Base-by-base conservation (phyloP, 1,140 invertebrate genomes). In the Lerema accius region DNA sequence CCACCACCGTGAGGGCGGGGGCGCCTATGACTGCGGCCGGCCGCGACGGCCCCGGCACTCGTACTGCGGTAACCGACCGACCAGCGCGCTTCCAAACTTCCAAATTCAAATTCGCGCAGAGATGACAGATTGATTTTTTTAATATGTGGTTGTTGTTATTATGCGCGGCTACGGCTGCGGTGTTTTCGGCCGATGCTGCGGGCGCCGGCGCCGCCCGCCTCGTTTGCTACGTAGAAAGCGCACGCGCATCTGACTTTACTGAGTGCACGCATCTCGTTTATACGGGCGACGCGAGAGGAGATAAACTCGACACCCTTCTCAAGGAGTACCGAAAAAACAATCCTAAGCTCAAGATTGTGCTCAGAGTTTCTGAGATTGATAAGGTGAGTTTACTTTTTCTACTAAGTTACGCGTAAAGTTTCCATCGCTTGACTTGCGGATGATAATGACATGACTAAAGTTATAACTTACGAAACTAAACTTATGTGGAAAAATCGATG, bases 221-320 rank as follows among this genome's bases (percentile, higher is more conserved):
- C 28, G 76, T 91, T 49, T 92, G 91, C 68, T 91, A 90, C 64
- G 86, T 90, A 53, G 90, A 87, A 23, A 75, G 69, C 65, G 68
- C 80, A 62, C 73, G 75, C 66, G 69, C 67, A 7, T 64, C 62
- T 13, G 75, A 80, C 46, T 84, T 77, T 62, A 80, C 83, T 39
- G 84, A 89, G 69, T 92, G 91, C 67, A 91, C 90, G n/a, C 91
- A 92, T 67, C 80, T 92, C 49, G 84, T 92, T 15, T 91, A 91
- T 76, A 69, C 84, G 40, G 89, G 90, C 15, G 69, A 84, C 53
- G 81, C 84, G 28, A 83, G 87, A 55, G 90, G 87, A 62, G 86
- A 90, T 9, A 86, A 90, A 37, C 81, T 91, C n/a, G 86, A 86
- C 15, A 63, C 67, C 14, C 48, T 91, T 3, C 72, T 87, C 56